Evolutionary conservation across 1,140 invertebrate genomes (phyloP).

Genomic region (Macrosteles quadrilineatus): DNA sequence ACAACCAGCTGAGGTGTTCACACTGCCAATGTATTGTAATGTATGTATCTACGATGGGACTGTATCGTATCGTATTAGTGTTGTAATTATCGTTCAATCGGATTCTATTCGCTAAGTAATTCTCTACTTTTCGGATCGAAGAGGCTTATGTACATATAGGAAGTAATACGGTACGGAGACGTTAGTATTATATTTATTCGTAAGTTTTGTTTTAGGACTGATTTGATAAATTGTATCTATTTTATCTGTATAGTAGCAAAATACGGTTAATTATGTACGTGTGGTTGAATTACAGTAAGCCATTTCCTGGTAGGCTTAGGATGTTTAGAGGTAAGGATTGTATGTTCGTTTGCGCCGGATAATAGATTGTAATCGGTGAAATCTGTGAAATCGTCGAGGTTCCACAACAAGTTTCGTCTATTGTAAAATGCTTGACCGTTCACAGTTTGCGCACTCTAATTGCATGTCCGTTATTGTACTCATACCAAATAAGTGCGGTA

Average conservation of each 20-base stretch:
- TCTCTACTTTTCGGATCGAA: too few relatives aligned
- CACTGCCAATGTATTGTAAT: slow-evolving; percentile 19
- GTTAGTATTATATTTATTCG: slow-evolving; percentile 25
- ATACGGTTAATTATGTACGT: background rate
- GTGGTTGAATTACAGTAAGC: slow-evolving; percentile 7
- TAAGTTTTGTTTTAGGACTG: slow-evolving; percentile 26
- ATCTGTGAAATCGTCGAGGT: background rate
- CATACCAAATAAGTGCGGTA: background rate
- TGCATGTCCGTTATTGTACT: slow-evolving; percentile 10
- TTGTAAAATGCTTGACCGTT: slow-evolving; percentile 14
- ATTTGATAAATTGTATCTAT: slow-evolving; percentile 22
- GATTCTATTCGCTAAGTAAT: slow-evolving; percentile 19
- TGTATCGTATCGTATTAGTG: background rate
- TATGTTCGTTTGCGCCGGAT: background rate
- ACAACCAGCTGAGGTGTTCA: slow-evolving; percentile 14
- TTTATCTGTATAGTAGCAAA: slow-evolving; percentile 23
- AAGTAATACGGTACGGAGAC: slow-evolving; percentile 1
- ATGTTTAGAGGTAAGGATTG: slow-evolving; percentile 22
- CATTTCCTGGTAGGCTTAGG: slow-evolving; percentile 7
- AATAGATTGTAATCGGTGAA: slow-evolving; percentile 17
- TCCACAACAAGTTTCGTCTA: slow-evolving; percentile 22
- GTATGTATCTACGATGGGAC: slow-evolving; percentile 4
- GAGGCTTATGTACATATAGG: background rate
- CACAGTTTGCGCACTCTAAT: background rate
- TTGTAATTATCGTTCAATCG: slow-evolving; percentile 11